Base-by-base conservation (phyloP, 2,797 vertebrate species). In the Anguilla anguilla region DNA sequence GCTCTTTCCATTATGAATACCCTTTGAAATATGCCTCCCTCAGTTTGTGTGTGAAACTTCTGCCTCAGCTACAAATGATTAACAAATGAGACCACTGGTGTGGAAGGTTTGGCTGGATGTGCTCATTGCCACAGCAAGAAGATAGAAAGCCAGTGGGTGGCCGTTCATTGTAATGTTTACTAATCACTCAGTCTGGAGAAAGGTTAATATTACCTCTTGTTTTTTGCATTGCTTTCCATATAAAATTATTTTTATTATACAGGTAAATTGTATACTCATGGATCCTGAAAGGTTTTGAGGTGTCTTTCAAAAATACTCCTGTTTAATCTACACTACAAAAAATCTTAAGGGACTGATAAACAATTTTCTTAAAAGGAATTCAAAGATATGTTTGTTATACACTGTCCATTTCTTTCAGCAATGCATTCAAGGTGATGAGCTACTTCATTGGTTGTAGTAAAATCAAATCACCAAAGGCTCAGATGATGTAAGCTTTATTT, bases 1-100 rank as follows among this genome's bases (percentile, higher is more conserved):
- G 87, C 89, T 91, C 89, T 87, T 91, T 91, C 89, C 82, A 82
- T 90, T 87, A 88, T 90, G 87, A 88, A 89, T 19, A 88, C 84
- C 86, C 88, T 93, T 92, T 89, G 90, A 92, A 91, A 89, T 17
- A 0, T 51, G 4, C 3, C 5, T 28, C 57, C 90, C 74, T 83
- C 85, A 86, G 88, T n/a, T 87, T 74, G 88, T 46, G 57, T 88
- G 90, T 88, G 85, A 88, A 86, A 88, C 88, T 90, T 83, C 87
- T 59, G 84, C 85, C 89, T 90, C 77, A 77, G 69, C 67, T 89
- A 86, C 88, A 91, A 88, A 90, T 79, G 57, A 90, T 88, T 88
- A 90, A 86, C 87, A 90, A 88, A 90, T 89, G 61, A 91, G 87
- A 82, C 83, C 86, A 84, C 74, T 53, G 67, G 25, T 85, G 82